Percentiles rank a stretch among this genome's conserved stretches.
Conservation (phyloP, 2,113 vertebrate genomes). For the Delphinus delphis region DNA sequence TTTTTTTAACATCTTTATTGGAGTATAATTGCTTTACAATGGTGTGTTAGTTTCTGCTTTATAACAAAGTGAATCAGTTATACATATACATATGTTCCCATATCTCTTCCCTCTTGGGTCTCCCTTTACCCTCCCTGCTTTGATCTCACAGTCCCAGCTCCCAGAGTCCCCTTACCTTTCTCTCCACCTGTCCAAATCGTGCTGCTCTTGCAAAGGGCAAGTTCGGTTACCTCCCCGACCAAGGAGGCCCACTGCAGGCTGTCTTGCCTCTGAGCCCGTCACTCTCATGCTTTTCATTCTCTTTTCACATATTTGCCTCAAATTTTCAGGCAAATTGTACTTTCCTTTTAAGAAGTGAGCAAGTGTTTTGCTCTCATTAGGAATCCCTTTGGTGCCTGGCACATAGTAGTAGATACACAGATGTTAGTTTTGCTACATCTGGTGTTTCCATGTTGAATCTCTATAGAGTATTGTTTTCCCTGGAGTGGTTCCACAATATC, state of each 20-base stretch:
- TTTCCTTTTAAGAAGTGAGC: not conserved
- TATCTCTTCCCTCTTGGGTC: too few relatives aligned
- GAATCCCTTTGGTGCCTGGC: not conserved
- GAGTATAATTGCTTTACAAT: too few relatives aligned
- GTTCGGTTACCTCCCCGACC: not conserved
- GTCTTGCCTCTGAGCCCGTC: not conserved
- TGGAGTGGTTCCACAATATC: not conserved
- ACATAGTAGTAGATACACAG: not conserved
- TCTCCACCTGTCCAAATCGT: not conserved
- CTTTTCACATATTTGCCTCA: not conserved
- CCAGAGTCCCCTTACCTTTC: not conserved
- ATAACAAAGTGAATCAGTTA: too few relatives aligned
- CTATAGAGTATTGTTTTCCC: not conserved
- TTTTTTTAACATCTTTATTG: too few relatives aligned
- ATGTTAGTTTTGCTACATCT: not conserved
- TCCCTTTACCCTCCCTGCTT: not conserved
- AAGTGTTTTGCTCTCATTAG: not conserved
- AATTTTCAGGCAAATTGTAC: not conserved
- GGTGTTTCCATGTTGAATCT: not conserved
- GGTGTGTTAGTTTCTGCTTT: too few relatives aligned
- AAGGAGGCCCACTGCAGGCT: rapidly evolving
- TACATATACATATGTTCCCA: too few relatives aligned
- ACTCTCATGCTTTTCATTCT: not conserved
- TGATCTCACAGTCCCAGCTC: rapidly evolving
- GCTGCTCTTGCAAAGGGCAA: not conserved